Conservation (phyloP, 2,113 vertebrate genomes). For the Cranoglanis bouderius region DNA sequence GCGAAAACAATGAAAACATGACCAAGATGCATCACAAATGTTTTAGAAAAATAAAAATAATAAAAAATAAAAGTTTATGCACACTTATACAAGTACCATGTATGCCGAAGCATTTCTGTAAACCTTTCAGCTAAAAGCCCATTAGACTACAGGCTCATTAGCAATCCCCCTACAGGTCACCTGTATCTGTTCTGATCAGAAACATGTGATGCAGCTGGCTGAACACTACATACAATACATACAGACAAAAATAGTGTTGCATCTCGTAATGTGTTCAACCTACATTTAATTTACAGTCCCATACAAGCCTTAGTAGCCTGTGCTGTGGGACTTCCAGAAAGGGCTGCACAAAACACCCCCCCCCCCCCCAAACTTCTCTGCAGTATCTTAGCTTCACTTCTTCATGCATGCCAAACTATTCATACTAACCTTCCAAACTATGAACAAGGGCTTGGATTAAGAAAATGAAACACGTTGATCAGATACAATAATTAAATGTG, state of each 20-base stretch:
- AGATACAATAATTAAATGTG: too few relatives aligned
- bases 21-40: background rate
- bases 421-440: background rate
- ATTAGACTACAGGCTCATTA: background rate
- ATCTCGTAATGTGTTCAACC: background rate
- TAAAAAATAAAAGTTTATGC: too few relatives aligned
- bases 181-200: background rate
- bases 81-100: background rate
- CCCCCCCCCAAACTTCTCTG: too few relatives aligned
- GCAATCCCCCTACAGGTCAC: background rate
- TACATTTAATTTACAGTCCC: background rate
- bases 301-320: background rate
- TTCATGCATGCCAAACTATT: background rate
- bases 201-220: background rate
- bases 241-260: background rate
- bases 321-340: background rate
- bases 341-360: background rate
- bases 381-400: background rate
- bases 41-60: background rate
- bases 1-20: constrained; percentile 51
- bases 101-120: background rate
- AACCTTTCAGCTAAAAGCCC: background rate
- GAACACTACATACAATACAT: background rate
- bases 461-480: background rate
- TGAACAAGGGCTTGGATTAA: background rate